Evolutionary conservation across 2,888 invertebrate species (phyloP).

Genomic region (Napeogenes inachia): DNA sequence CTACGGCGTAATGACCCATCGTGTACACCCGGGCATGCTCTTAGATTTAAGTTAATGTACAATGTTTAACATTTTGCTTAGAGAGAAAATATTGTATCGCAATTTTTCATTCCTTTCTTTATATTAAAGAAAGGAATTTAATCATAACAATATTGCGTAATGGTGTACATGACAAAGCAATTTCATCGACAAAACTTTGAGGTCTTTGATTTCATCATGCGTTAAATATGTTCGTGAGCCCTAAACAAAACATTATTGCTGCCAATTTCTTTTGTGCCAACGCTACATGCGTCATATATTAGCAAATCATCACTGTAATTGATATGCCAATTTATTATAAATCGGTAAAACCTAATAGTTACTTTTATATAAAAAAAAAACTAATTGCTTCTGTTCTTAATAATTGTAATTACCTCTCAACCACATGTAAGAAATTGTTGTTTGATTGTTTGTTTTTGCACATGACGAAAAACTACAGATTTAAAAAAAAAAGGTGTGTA

Average conservation of each 20-base stretch:
- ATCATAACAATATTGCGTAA: constrained; percentile 16
- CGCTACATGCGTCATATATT: not conserved
- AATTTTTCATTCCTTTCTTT: not conserved
- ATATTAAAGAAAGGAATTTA: constrained; percentile 8
- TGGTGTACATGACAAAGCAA: constrained; percentile 20
- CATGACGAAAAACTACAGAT: too few relatives aligned
- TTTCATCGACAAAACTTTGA: constrained; percentile 15
- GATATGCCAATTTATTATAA: too few relatives aligned
- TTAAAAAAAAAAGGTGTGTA: too few relatives aligned
- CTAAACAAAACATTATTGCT: not conserved
- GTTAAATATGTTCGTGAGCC: not conserved
- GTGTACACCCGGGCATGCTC: not conserved
- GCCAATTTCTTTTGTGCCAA: not conserved
- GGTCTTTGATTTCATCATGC: not conserved
- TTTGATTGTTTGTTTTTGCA: too few relatives aligned
- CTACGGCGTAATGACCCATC: not conserved
- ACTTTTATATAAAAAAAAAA: too few relatives aligned
- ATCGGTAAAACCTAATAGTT: too few relatives aligned
- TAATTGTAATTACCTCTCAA: too few relatives aligned
- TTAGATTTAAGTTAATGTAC: not conserved
- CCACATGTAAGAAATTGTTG: too few relatives aligned
- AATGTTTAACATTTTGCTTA: not conserved
- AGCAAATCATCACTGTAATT: not conserved
- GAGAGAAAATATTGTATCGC: not conserved
- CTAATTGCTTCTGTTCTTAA: too few relatives aligned